phyloP scores from a whole-genome alignment of 2,113 vertebrate genomes.

The Laticauda colubrina region DNA sequence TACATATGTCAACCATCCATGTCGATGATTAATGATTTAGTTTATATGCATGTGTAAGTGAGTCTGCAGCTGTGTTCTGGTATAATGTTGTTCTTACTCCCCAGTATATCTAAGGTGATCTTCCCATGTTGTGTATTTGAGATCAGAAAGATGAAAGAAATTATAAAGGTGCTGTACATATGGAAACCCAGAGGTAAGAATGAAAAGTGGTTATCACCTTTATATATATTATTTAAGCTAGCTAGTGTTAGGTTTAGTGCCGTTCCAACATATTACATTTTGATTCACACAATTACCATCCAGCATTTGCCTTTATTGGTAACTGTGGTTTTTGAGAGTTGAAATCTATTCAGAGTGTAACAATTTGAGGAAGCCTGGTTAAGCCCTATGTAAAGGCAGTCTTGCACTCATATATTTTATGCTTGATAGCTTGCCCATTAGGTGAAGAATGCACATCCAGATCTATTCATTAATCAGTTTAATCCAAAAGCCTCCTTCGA shows the following conservation, averaged over 20 bases:
- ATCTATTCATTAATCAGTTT: constrained; percentile 13
- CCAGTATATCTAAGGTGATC: neutral
- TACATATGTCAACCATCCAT: constrained; percentile 26
- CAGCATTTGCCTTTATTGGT: neutral
- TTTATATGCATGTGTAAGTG: neutral
- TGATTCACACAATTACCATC: neutral
- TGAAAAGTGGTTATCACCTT: neutral
- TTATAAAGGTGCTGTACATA: neutral
- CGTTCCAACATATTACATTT: neutral
- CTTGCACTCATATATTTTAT: constrained; percentile 25
- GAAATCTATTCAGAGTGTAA: neutral
- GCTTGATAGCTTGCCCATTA: constrained; percentile 7
- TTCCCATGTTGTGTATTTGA: neutral
- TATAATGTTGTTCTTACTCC: neutral
- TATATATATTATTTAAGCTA: neutral
- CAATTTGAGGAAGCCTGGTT: neutral
- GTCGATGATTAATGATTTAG: neutral
- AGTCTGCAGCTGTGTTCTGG: neutral
- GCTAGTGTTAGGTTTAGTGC: neutral
- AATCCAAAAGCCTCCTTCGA: neutral
- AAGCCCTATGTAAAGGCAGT: neutral
- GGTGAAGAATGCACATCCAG: accelerated
- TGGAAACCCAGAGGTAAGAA: neutral
- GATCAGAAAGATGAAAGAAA: neutral
- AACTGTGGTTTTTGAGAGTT: neutral